Evolutionary conservation across 2,113 vertebrate genomes (phyloP), one percentile per base, ranked within the genome.

Genomic region (Panurus biarmicus): DNA sequence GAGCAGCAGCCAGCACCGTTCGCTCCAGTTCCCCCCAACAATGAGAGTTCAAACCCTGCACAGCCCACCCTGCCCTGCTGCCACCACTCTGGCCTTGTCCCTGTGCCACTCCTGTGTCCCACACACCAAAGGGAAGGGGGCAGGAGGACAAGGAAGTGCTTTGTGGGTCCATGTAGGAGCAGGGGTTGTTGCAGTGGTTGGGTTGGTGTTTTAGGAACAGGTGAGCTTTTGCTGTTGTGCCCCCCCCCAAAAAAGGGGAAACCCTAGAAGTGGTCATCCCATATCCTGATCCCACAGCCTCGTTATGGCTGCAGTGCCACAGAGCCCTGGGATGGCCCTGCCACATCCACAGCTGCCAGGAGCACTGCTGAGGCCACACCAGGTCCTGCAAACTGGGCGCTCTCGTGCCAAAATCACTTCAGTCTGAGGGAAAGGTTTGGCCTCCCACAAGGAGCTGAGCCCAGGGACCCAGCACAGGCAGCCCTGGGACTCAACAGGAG

Each of bases 51-150:
- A 19, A 67, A 21, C 6, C 73, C 44, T 24, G 48, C 33, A 6
- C 22, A 44, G 51, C 86, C 29, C 72, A 83, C 19, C 53, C 50
- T 54, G 25, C 42, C 57, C 45, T 81, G 31, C 74, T 62, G 66
- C 64, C 48, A 74, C 51, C 45, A 29, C 12, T 0, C 31, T 22
- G 64, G 16, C 5, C 40, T 16, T 10, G 70, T 65, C 90, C 69
- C 82, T 38, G 60, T 29, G 51, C 35, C 86, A 45, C 6, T 2
- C 31, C 54, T 24, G 7, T 2, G 22, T 5, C n/a, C 64, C 69
- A 5, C 23, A 45, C 16, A 8, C 7, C 44, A 1, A 11, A 71
- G 5, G 7, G 5, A 40, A n/a, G 5, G 14, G 29, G 2, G 2
- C 51, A 45, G 12, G 4, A 56, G n/a, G 16, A 44, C 31, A 47